Base-by-base conservation (phyloP, 2,797 vertebrate species). In the Holocentrus rufus region DNA sequence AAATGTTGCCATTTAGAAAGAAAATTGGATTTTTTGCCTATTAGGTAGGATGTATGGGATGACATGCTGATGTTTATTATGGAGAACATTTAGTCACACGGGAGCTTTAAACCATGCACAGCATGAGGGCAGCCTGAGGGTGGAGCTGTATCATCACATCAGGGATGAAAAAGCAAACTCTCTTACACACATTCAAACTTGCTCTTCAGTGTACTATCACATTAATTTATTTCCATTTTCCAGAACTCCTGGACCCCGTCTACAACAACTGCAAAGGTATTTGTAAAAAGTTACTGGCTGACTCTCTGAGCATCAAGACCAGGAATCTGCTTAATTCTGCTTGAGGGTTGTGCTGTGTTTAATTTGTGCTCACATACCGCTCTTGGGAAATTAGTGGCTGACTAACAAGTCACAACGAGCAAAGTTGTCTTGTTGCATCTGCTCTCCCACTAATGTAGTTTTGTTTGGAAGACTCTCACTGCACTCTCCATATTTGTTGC, bases 351-450 rank as follows among this genome's bases (percentile, higher is more conserved):
- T 66, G 65, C 46, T 30, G 2, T 69, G 76, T 86, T 83, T 61
- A 65, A 77, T 85, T 77, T 79, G 65, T 79, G 77, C 63, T 57
- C 25, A 66, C 18, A 49, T 61, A 23, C 49, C 44, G 69, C 70
- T 79, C 76, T 22, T 61, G 65, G 60, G 58, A 20, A 50, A 75
- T 58, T 50, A 20, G 13, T 62, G 69, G 72, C 74, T 75, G 85
- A 86, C 79, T 85, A 81, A 76, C 76, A 79, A 67, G 66, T 79
- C 75, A 80, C 70, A 75, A 72, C 11, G 59, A 80, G 69, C 84
- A 42, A 46, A 46, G 58, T 77, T 74, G 71, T 69, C 77, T 60
- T 69, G 10, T 72, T 74, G 66, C 55, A 25, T 72, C 74, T 69
- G 42, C 76, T 69, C 56, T 42, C 20, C 59, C 77, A 68, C 74